These are phyloP conservation scores for Microtus montanus DNA, from an alignment of 2,113 vertebrate species.

Conservation along the genomic window DNA sequence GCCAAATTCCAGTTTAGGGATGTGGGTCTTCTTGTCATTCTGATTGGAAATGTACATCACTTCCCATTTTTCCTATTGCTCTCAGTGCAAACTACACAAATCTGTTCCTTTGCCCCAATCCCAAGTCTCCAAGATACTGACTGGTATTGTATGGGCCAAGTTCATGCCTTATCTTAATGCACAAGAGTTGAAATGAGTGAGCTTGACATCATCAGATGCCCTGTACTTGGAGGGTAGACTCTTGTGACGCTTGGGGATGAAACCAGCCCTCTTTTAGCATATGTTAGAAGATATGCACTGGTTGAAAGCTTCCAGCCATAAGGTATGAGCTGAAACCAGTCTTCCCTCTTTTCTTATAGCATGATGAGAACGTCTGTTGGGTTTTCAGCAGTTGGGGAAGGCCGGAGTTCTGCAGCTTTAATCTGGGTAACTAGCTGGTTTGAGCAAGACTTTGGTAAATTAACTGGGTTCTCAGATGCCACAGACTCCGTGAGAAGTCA, in stretches of 20 bases:
- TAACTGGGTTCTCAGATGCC: constrained; percentile 85
- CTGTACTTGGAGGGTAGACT: constrained; percentile 58
- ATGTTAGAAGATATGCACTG: constrained; percentile 76
- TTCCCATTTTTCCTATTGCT: constrained; percentile 76
- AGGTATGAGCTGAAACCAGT: constrained; percentile 84
- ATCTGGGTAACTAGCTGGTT: constrained; percentile 73
- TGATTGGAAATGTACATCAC: constrained; percentile 78
- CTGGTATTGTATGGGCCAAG: constrained; percentile 70
- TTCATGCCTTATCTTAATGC: constrained; percentile 66
- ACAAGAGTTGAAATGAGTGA: constrained; percentile 68
- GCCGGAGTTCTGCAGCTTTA: constrained; percentile 87
- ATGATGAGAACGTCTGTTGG: constrained; percentile 80
- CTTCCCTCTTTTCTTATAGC: constrained; percentile 86
- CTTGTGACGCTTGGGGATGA: constrained; percentile 63
- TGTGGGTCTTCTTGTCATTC: constrained; percentile 80
- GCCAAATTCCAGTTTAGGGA: constrained; percentile 82
- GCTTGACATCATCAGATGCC: constrained; percentile 39
- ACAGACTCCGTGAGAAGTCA: constrained; percentile 85
- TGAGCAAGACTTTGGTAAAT: constrained; percentile 85
- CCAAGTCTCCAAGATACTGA: constrained; percentile 75
- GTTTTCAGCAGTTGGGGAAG: constrained; percentile 80
- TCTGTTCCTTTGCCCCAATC: constrained; percentile 71
- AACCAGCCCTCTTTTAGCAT: constrained; percentile 69
- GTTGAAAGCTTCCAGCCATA: constrained; percentile 81
- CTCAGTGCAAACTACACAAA: constrained; percentile 71